These are phyloP conservation scores for Aldrovandia affinis DNA, from an alignment of 2,797 vertebrate species.

Conservation along the genomic window DNA sequence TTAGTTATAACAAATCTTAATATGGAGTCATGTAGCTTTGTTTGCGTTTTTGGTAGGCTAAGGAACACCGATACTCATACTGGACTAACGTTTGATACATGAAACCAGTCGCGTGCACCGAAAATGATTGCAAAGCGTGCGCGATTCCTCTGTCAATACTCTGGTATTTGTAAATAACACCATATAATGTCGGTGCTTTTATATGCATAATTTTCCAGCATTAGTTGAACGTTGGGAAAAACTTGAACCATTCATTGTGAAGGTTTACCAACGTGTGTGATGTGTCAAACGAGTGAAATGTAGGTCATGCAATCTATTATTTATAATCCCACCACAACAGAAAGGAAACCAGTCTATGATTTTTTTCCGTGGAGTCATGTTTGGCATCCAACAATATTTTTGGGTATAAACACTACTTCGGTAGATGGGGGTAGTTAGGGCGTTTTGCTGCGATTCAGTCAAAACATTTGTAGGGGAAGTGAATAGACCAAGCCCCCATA, in stretches of 20 bases:
- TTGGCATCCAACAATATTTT: not conserved
- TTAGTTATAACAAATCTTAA: no score
- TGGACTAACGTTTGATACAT: not conserved
- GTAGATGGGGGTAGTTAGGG: not conserved
- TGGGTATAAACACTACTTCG: not conserved
- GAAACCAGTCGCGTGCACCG: not conserved
- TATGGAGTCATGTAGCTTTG: not conserved
- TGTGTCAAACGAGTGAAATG: constrained; percentile 53
- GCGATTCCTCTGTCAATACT: not conserved
- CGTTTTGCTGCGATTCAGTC: not conserved
- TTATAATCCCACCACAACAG: constrained; percentile 29
- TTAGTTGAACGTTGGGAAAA: not conserved
- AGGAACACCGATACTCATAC: no score
- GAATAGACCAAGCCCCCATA: not conserved
- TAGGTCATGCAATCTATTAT: constrained; percentile 69
- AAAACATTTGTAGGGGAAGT: not conserved
- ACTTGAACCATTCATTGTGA: not conserved
- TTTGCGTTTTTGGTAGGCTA: not conserved
- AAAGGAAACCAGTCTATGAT: not conserved
- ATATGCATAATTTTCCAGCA: not conserved
- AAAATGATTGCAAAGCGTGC: not conserved
- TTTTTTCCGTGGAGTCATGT: not conserved
- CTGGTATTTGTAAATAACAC: not conserved
- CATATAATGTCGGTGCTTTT: not conserved
- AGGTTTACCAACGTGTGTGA: not conserved